Base-by-base conservation (phyloP, 2,888 invertebrate species). In the Temnothorax unifasciatus region DNA sequence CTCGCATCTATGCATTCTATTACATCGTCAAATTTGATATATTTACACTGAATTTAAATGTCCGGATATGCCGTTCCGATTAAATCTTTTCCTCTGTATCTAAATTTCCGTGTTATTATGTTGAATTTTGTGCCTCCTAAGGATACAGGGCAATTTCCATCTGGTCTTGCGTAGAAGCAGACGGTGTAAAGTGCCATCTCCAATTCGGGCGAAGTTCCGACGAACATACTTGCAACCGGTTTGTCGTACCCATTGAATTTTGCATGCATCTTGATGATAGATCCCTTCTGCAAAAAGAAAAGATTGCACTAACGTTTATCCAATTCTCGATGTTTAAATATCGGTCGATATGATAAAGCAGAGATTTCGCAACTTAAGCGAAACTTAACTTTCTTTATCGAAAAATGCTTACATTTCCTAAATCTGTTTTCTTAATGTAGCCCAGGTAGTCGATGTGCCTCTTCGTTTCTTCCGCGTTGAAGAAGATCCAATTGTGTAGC, bases 401-500 rank as follows among this genome's bases (percentile, higher is more conserved):
- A 69, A 44, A 57, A 74, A 44, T 44, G 8, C 96, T 96, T 95
- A 98, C 98, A 92, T 97, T 96, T 92, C 96, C 97, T 64, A 98
- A 94, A 92, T 97, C 96, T 64, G 96, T 89, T 92, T 97, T 97
- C 92, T 97, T 97, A 89, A 97, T 95, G 91, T 97, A 98, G 18
- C 98, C 98, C 90, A 97, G 96, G 95, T 98, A 98, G 95, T 98
- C 97, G 0, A 96, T 95, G 63, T 96, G 95, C 75, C 97, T 96
- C 0, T 96, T 96, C 61, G 95, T 93, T 95, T 99, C 99, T 95
- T 98, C 97, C 84, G 96, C 96, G 82, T 96, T 96, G 92, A 98
- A 98, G 94, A 97, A 98, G 47, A 99, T 96, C 99, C 99, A 99
- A 94, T 98, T 98, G 94, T 99, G 99, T 87, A 99, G 95, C 11